phyloP scores from a whole-genome alignment of 2,113 vertebrate genomes.

The Oxyruncus cristatus region DNA sequence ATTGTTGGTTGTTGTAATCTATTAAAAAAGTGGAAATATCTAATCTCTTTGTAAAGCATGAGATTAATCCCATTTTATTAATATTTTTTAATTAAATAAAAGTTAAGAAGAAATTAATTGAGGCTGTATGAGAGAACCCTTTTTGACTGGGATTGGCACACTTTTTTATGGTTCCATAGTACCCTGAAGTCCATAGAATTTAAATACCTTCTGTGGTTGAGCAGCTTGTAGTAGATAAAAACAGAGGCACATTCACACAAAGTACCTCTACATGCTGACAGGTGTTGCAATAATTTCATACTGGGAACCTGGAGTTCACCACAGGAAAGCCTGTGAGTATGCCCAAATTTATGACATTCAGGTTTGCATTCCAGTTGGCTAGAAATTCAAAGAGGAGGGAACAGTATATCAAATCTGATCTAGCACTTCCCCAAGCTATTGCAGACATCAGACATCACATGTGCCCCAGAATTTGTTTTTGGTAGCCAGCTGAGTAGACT shows the following conservation, averaged over 20 bases:
- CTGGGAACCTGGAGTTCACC: slow-evolving; percentile 24
- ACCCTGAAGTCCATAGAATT: slow-evolving; percentile 25
- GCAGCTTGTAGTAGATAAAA: neutral
- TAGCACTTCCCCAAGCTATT: neutral
- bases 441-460: neutral
- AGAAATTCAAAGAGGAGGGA: neutral
- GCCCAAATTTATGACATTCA: slow-evolving; percentile 12
- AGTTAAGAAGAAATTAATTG: neutral
- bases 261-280: slow-evolving; percentile 14
- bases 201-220: neutral
- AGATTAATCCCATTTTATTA: neutral
- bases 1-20: neutral
- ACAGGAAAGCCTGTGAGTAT: slow-evolving; percentile 23
- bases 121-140: neutral
- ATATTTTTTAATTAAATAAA: neutral
- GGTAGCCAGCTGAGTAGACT: neutral
- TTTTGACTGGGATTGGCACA: neutral
- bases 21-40: neutral
- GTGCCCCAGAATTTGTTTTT: neutral
- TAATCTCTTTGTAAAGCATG: neutral
- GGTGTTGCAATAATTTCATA: slow-evolving; percentile 47
- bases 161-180: neutral
- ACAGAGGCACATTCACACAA: neutral
- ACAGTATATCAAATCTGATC: neutral
- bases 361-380: slow-evolving; percentile 14